A percentile compares a stretch with the other conserved stretches of the same genome.
phyloP scores from a whole-genome alignment of 2,888 invertebrate genomes.

The Drosophila austrosaltans region DNA sequence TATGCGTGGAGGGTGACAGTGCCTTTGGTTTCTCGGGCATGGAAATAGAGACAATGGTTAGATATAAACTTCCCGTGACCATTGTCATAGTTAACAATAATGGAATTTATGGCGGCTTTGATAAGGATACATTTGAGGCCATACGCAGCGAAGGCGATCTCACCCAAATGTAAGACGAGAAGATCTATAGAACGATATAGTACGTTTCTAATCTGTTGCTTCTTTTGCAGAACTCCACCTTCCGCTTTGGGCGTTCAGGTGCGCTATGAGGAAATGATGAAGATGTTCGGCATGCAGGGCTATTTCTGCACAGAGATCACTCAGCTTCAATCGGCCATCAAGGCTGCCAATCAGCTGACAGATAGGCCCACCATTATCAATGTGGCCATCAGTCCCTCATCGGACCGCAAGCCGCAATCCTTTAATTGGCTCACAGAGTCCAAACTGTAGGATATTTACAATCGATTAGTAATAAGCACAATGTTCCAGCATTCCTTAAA shows the following conservation, averaged over 20 bases:
- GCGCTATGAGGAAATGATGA: conserved; percentile 95
- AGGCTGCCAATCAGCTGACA: conserved; percentile 87
- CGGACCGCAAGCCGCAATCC: conserved; percentile 95
- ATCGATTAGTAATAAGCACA: conserved; percentile 66
- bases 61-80: conserved; percentile 95
- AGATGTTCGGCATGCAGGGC: conserved; percentile 92
- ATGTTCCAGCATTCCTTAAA: conserved; percentile 65
- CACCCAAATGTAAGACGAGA: conserved; percentile 88
- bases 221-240: conserved; percentile 90
- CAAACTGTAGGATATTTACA: conserved; percentile 87
- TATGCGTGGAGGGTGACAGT: conserved; percentile 98
- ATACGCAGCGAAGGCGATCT: conserved; percentile 89
- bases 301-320: conserved; percentile 91
- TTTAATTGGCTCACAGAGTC: conserved; percentile 97
- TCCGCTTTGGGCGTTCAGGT: conserved; percentile 90
- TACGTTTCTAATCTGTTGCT: neutral
- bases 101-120: conserved; percentile 95
- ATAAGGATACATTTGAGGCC: conserved; percentile 89
- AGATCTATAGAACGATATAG: too few species aligned
- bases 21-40: conserved; percentile 99
- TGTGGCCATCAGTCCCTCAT: conserved; percentile 93
- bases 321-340: conserved; percentile 89
- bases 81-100: conserved; percentile 97
- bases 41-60: conserved; percentile 98
- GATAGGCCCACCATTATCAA: conserved; percentile 95